Evolutionary conservation across 2,797 vertebrate genomes (phyloP).

Genomic region (Emys orbicularis): DNA sequence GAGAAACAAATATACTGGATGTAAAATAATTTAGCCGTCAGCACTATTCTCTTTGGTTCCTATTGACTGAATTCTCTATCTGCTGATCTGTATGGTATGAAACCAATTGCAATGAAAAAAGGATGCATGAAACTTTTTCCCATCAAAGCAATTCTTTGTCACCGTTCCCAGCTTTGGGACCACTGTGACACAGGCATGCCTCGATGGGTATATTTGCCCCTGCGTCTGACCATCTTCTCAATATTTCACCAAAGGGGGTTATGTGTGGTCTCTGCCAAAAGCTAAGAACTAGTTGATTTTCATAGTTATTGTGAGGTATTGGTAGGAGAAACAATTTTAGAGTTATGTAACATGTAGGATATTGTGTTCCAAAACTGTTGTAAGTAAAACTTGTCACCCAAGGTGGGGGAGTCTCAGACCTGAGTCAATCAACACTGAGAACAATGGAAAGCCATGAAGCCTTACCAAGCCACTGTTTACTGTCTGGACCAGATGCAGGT

Average conservation of each 20-base stretch:
- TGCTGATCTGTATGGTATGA: neutral
- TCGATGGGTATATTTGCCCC: neutral
- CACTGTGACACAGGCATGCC: neutral
- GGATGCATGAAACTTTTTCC: neutral
- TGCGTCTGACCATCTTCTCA: neutral
- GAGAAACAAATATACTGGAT: neutral
- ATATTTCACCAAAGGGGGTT: neutral
- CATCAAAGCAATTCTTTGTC: neutral
- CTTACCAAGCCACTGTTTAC: neutral
- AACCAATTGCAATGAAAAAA: neutral
- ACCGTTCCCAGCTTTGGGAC: neutral
- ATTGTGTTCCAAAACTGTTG: neutral
- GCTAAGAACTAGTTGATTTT: neutral
- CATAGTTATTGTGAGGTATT: neutral
- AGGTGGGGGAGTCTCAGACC: neutral
- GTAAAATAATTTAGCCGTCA: neutral
- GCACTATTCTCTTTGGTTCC: neutral
- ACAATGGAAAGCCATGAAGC: neutral
- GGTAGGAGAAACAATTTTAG: neutral
- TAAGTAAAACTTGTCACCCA: neutral
- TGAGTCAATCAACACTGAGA: neutral
- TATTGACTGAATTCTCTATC: neutral
- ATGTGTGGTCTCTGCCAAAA: neutral
- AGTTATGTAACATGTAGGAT: neutral
- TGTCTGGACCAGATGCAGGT: neutral